Conservation (phyloP, 1,140 invertebrate species). For the Protaetia brevitarsis region DNA sequence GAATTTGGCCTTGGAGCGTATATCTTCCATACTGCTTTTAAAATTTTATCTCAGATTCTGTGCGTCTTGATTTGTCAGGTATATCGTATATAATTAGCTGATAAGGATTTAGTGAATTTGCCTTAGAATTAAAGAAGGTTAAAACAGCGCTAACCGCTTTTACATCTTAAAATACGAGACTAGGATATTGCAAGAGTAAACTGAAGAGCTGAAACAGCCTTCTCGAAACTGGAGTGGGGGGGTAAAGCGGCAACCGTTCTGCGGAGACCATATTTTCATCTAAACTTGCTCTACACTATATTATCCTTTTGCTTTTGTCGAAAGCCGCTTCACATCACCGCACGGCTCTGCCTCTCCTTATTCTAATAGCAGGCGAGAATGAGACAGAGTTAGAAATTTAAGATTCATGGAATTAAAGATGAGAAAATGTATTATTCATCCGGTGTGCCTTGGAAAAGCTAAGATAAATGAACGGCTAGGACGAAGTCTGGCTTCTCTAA, state of each 20-base stretch:
- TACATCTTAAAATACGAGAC: too few species aligned
- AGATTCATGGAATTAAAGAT: slow-evolving; percentile 48
- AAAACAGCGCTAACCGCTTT: too few species aligned
- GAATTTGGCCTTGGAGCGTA: too few species aligned
- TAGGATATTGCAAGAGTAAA: too few species aligned
- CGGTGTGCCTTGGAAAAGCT: slow-evolving; percentile 42
- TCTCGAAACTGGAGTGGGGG: not conserved
- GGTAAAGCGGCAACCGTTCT: not conserved
- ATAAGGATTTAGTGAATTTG: too few species aligned
- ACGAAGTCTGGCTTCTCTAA: not conserved
- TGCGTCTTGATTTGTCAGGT: too few species aligned
- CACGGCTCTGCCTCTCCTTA: not conserved
- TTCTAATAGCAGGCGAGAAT: not conserved
- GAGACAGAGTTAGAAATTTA: slow-evolving; percentile 36
- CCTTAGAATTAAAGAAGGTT: too few species aligned
- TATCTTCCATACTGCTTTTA: too few species aligned
- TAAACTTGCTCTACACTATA: not conserved
- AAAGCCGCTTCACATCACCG: too few species aligned
- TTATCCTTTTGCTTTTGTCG: not conserved
- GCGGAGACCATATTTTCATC: not conserved
- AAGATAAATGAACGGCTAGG: slow-evolving; percentile 40
- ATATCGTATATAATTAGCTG: too few species aligned
- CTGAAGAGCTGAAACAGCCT: too few species aligned
- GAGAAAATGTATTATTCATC: slow-evolving; percentile 45
- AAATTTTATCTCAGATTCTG: too few species aligned